phyloP scores from a whole-genome alignment of 2,113 vertebrate species.

The Prietella phreatophila region DNA sequence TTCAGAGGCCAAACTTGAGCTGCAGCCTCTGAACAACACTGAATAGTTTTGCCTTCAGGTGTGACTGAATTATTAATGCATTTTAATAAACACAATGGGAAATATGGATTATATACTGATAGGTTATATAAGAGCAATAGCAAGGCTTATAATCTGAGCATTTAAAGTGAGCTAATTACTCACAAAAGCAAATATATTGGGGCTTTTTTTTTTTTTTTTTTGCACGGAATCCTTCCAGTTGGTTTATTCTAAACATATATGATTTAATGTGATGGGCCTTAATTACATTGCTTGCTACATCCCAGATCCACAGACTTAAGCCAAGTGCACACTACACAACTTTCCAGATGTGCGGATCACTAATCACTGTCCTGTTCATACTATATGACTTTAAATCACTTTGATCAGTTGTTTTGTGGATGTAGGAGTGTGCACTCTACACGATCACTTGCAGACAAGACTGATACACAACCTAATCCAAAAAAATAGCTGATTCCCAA shows the following conservation, averaged over 20 bases:
- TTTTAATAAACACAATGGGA: background rate
- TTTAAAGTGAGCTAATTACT: slow-evolving; percentile 7
- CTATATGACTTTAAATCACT: background rate
- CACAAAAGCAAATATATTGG: background rate
- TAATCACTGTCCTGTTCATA: background rate
- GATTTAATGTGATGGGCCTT: background rate
- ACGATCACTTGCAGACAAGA: background rate
- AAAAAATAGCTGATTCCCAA: background rate
- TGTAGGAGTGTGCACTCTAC: background rate
- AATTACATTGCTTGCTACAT: slow-evolving; percentile 30
- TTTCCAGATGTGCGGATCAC: background rate
- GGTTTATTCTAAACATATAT: background rate
- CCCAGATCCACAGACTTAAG: slow-evolving; percentile 11
- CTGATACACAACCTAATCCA: background rate
- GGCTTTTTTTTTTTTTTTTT: background rate
- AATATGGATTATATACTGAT: background rate
- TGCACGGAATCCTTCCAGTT: background rate
- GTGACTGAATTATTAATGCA: background rate
- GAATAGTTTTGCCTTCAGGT: slow-evolving; percentile 2
- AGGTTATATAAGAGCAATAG: slow-evolving; percentile 4
- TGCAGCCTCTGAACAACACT: background rate
- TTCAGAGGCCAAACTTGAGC: background rate
- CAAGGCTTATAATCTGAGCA: slow-evolving; percentile 8
- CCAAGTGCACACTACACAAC: slow-evolving; percentile 22
- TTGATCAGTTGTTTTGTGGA: background rate